These are phyloP conservation scores for Vireo griseus DNA, from an alignment of 2,797 vertebrate genomes.

Conservation along the genomic window DNA sequence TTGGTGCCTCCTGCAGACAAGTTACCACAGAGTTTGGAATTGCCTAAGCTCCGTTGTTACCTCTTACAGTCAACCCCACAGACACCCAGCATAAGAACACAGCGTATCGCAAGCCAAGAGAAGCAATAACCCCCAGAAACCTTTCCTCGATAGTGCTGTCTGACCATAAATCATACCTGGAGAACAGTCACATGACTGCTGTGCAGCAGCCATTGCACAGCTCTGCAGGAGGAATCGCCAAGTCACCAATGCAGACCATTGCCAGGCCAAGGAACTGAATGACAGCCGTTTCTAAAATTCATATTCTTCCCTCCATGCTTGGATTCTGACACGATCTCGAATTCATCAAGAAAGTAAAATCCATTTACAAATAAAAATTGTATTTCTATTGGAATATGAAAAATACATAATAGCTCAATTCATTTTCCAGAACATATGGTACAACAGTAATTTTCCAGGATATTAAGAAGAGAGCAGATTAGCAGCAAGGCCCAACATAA, in stretches of 20 bases:
- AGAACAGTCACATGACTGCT: no score
- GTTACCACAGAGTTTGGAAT: background rate
- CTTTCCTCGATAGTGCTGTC: no score
- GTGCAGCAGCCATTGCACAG: background rate
- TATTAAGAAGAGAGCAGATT: background rate
- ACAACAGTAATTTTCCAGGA: background rate
- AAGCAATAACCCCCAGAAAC: background rate
- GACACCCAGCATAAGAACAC: rapidly evolving
- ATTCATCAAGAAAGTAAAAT: background rate
- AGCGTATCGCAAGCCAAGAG: background rate
- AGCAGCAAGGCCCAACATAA: background rate
- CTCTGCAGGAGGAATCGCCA: background rate
- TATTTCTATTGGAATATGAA: background rate
- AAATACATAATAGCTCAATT: background rate
- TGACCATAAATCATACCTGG: background rate
- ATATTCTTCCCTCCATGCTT: background rate
- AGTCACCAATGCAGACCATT: background rate
- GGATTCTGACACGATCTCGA: background rate
- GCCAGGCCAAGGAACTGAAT: background rate
- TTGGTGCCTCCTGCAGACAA: background rate
- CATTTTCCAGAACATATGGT: background rate
- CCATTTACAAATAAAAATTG: background rate
- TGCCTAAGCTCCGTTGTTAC: background rate
- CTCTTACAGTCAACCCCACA: background rate
- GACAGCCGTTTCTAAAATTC: background rate